Evolutionary conservation across 37 sponge, comb jelly and placozoan genomes (phyloP).

Genomic region (Cladorhizidae sp.): DNA sequence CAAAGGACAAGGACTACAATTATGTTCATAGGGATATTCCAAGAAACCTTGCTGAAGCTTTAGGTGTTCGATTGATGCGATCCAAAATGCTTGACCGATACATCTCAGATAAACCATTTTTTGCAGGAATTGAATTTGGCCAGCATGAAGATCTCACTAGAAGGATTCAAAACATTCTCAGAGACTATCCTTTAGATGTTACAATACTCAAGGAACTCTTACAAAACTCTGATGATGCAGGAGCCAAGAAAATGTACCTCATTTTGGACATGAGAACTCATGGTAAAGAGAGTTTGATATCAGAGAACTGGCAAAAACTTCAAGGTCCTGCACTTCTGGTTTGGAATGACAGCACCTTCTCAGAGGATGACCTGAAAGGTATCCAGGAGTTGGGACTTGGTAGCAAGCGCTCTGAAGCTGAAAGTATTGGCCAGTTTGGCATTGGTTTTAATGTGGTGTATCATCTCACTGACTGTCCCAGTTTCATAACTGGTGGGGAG

Average conservation of each 20-base stretch:
- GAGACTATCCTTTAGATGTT: conserved; percentile 18
- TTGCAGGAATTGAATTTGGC: conserved; percentile 22
- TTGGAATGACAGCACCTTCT: conserved; percentile 67
- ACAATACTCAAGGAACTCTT: conserved; percentile 35
- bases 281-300: conserved; percentile 19
- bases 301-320: conserved; percentile 62
- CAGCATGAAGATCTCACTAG: conserved; percentile 36
- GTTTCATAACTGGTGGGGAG: conserved; percentile 69
- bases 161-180: conserved; percentile 7
- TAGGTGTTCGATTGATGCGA: conserved; percentile 6
- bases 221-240: conserved; percentile 87
- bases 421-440: conserved; percentile 81
- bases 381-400: conserved; percentile 74
- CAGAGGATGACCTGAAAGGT: conserved; percentile 68
- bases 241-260: conserved; percentile 61
- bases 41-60: not conserved
- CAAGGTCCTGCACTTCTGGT: conserved; percentile 78
- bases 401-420: conserved; percentile 66
- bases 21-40: conserved; percentile 31
- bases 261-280: conserved; percentile 72
- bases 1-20: conserved; percentile 5
- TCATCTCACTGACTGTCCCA: conserved; percentile 87
- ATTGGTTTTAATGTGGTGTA: conserved; percentile 87
- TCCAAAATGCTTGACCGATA: not conserved
- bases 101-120: not conserved